Evolutionary conservation across 2,888 invertebrate genomes (phyloP), one percentile per base, ranked within the genome.

Genomic region (Elmis aenea): DNA sequence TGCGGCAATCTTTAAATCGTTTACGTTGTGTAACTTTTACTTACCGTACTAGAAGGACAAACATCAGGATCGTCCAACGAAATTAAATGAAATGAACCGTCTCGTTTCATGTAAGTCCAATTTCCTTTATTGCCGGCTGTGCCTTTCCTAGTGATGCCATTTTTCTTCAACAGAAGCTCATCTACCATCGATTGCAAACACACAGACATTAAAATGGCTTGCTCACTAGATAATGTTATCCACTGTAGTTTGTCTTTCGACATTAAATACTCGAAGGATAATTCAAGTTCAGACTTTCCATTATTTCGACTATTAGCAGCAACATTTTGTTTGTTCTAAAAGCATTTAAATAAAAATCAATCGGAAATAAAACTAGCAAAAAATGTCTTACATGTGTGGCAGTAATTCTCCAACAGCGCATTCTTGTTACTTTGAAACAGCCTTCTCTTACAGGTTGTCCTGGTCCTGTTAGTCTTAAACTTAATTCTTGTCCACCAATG

Each of bases 381-480:
- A 10, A 10, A 3, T 26, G 3, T 64, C 75, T 75, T 66, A 85
- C 85, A 62, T 86, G 85, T 52, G 84, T 72, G 1, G 91, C 88
- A 11, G 92, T 93, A 27, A 97, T 92, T 52, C 96, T 77, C 97
- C 97, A 99, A 58, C 95, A 95, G 38, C 92, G 78, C 86, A 97
- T 96, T 52, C 96, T 75, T 1, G 95, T 96, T 21, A 96, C 92
- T 67, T 91, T 89, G 66, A 93, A 96, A 55, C 80, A 77, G 27
- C 86, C 84, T 66, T 95, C 95, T 49, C 80, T 79, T n/a, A 77
- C 69, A 35, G 81, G 77, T 15, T 75, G 73, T 10, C 75, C 72
- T 20, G 68, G 64, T 5, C 70, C 64, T 12, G 79, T 76, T 34
- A 74, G 64, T 41, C 81, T 74, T 54, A 95, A 75, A 52, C 83